Base-by-base conservation (phyloP, 2,797 vertebrate genomes). In the Sphenodon punctatus region DNA sequence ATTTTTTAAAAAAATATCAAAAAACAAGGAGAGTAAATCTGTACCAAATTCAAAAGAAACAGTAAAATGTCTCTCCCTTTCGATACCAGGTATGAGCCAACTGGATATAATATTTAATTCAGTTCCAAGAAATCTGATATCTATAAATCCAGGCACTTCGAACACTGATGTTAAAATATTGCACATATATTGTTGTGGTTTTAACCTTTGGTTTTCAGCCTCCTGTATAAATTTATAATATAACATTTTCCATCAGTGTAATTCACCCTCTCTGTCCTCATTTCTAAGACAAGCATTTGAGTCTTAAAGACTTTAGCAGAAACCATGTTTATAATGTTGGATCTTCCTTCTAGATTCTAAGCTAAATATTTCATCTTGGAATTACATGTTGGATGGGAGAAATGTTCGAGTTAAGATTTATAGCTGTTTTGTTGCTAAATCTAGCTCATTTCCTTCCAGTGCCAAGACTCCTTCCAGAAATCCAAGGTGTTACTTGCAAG, bases 161-260 rank as follows among this genome's bases (percentile, higher is more conserved):
- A 86, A 83, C 6, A 53, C 41, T 45, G 64, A 1, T 17, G 20
- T 20, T 77, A 77, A 61, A 88, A 85, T 58, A 42, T 32, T 78
- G 32, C 49, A 58, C 77, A 75, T 67, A 76, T 84, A 90, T 51
- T 75, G 80, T 78, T 78, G 70, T 80, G 82, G 75, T 65, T 90
- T 89, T 84, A 88, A 84, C 86, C 53, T 77, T 84, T 69, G 60
- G 58, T 72, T 88, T 89, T 68, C 22, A 36, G 8, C 88, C 65
- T 86, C 34, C 49, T 59, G 75, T 88, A 86, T 85, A 89, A 90
- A 88, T 80, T 79, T 78, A 89, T 61, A 88, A 85, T 87, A 68
- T 78, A 87, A 82, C 84, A 53, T 85, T 90, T 90, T 87, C 79
- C 75, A 80, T 84, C 85, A 88, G 64, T 82, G 67, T 82, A 84